These are phyloP conservation scores for Parnassius mnemosyne DNA, from an alignment of 2,888 invertebrate species.

Conservation along the genomic window DNA sequence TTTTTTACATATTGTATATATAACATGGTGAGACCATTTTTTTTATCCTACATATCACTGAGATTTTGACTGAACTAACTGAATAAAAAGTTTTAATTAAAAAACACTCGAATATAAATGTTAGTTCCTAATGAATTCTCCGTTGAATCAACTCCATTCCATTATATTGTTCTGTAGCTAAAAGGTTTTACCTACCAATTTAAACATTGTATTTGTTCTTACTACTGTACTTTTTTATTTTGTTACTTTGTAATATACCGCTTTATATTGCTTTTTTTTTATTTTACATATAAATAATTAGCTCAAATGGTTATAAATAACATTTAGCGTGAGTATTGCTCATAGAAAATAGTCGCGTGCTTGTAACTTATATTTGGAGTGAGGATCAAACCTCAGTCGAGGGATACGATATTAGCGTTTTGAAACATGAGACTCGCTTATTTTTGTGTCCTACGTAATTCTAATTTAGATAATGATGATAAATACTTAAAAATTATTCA, in stretches of 20 bases:
- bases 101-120: slow-evolving; percentile 11
- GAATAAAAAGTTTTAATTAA: slow-evolving; percentile 20
- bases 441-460: no score
- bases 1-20: no score
- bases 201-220: not conserved
- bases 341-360: slow-evolving; percentile 16
- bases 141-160: slow-evolving; percentile 11
- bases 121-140: slow-evolving; percentile 13
- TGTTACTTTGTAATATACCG: no score
- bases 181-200: slow-evolving; percentile 10
- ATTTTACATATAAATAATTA: slow-evolving; percentile 10
- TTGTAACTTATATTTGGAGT: not conserved
- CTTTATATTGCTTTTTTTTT: no score
- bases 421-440: no score
- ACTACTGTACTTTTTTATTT: not conserved
- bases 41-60: no score
- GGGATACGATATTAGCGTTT: not conserved
- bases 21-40: no score
- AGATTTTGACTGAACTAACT: no score
- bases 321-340: slow-evolving; percentile 15
- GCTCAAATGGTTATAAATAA: slow-evolving; percentile 11
- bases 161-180: slow-evolving; percentile 5
- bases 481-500: no score
- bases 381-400: not conserved
- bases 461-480: no score